These are phyloP conservation scores for Cliona cf. orientalis DNA, from an alignment of 37 sponge, comb jelly and placozoan genomes.

Conservation along the genomic window DNA sequence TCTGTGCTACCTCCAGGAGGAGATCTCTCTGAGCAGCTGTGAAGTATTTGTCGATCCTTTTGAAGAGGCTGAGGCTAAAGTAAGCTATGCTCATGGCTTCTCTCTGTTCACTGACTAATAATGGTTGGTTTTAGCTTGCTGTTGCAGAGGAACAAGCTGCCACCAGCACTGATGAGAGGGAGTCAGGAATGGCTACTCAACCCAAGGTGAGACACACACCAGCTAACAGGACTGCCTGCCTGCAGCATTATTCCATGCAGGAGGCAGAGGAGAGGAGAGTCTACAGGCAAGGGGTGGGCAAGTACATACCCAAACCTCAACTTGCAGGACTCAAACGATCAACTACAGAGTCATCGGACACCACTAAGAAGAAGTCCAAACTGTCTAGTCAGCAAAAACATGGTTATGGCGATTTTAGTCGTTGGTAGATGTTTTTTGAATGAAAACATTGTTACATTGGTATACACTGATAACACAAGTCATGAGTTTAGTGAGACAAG, in stretches of 20 bases:
- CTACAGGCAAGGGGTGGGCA: constrained; percentile 47
- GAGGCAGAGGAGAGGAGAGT: too few species aligned
- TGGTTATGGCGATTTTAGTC: constrained; percentile 63
- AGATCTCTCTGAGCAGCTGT: constrained; percentile 60
- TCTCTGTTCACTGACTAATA: too few species aligned
- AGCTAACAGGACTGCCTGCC: background rate
- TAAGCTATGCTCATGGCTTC: constrained; percentile 33
- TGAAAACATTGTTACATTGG: background rate
- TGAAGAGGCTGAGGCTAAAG: constrained; percentile 82
- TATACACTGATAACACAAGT: too few species aligned
- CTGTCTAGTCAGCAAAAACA: too few species aligned
- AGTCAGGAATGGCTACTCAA: background rate
- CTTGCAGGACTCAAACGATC: background rate
- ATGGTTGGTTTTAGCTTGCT: too few species aligned
- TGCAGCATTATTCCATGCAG: too few species aligned
- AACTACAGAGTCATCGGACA: background rate
- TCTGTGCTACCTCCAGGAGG: constrained; percentile 59
- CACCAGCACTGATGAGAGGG: background rate
- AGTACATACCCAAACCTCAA: constrained; percentile 60
- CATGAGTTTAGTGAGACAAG: too few species aligned
- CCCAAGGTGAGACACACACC: background rate
- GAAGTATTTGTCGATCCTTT: constrained; percentile 93
- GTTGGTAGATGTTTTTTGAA: constrained; percentile 22
- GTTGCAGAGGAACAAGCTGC: too few species aligned
- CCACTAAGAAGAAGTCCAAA: background rate